Evolutionary conservation across 2,113 vertebrate species (phyloP), one percentile per base, ranked within the genome.

Genomic region (Okapia johnstoni): DNA sequence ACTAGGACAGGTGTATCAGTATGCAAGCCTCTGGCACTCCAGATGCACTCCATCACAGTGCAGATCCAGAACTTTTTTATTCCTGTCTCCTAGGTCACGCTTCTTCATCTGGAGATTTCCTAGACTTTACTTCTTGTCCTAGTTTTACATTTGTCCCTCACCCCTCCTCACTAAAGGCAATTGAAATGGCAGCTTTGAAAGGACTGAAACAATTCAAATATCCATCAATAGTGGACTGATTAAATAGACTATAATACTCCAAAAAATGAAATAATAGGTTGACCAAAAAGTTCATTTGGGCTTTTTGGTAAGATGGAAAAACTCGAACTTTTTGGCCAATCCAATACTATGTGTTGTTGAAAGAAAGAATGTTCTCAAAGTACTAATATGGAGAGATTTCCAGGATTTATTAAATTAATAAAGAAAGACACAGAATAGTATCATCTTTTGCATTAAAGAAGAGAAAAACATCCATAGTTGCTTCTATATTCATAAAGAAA

Each of bases 1-100:
- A 40, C 52, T 95, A 93, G 97, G 96, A 90, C 98, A 98, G 96
- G 98, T 96, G 93, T 94, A 97, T 98, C 96, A 98, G 96, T 98
- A 98, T 50, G 92, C 2, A 96, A 98, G 98, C 99, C 98, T 99
- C 98, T 98, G 98, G 99, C 99, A 3, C 96, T 99, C 98, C 99
- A 99, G 98, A 98, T 99, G 99, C 98, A 98, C 97, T 98, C 95
- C 61, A 93, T 93, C 95, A 89, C 81, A 50, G 58, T 86, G 58
- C 85, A 16, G 88, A 89, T 96, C 96, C 98, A 88, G 96, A 98
- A 97, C 76, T n/a, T 97, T 97, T 98, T 97, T 28, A 36, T 77
- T 93, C 57, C 85, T 98, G 96, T 94, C 97, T 98, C 94, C 80
- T 80, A 98, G 97, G 92, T 96, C 96, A 94, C 2, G 55, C 12